These are phyloP conservation scores for Podargus strigoides DNA, from an alignment of 2,797 vertebrate species.

Conservation along the genomic window DNA sequence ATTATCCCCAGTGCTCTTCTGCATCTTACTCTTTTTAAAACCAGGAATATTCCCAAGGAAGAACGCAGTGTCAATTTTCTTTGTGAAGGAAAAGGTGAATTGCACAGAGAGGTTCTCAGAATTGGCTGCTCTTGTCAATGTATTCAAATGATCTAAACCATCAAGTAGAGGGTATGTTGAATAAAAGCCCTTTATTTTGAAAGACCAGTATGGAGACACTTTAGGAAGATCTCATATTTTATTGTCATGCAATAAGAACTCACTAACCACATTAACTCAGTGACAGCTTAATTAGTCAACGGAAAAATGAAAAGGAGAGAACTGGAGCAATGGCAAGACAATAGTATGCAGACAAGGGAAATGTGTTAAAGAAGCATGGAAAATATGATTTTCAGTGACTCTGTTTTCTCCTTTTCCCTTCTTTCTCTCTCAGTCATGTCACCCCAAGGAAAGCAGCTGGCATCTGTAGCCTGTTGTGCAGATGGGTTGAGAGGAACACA, in stretches of 20 bases:
- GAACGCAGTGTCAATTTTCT: not conserved
- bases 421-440: not conserved
- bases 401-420: not conserved
- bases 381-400: not conserved
- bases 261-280: not conserved
- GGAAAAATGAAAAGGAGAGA: not conserved
- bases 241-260: not conserved
- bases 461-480: slow-evolving; percentile 51
- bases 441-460: slow-evolving; percentile 36
- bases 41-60: not conserved
- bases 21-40: not conserved
- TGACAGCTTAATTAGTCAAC: not conserved
- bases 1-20: not conserved
- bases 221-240: not conserved
- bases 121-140: not conserved
- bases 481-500: slow-evolving; percentile 51
- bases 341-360: not conserved
- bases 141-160: not conserved
- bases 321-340: not conserved
- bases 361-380: not conserved
- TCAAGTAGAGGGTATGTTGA: not conserved
- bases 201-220: not conserved
- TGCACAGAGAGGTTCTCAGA: not conserved
- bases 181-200: not conserved
- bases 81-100: not conserved